These are phyloP conservation scores for Sebastes reedi DNA, from an alignment of 2,797 vertebrate genomes.

Conservation along the genomic window DNA sequence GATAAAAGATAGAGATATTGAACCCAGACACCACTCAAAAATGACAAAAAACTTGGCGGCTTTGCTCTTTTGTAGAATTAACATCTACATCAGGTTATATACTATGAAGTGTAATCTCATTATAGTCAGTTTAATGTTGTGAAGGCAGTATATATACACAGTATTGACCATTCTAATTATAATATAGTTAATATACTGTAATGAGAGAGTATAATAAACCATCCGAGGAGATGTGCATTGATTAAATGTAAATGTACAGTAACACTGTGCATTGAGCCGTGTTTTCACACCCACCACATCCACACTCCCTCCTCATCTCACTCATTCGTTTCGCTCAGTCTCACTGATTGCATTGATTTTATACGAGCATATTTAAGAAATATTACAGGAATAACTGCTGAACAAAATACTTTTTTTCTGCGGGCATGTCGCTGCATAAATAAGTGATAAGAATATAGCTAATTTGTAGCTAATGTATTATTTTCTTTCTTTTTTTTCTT, in stretches of 20 bases:
- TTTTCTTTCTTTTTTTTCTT: background rate
- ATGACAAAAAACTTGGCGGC: background rate
- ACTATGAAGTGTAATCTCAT: constrained; percentile 3
- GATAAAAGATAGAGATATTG: background rate
- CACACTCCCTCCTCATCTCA: background rate
- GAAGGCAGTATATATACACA: background rate
- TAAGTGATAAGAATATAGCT: background rate
- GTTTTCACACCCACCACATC: background rate
- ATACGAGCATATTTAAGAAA: constrained; percentile 21
- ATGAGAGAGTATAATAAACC: constrained; percentile 5
- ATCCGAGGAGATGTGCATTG: background rate
- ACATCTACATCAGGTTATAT: constrained; percentile 1
- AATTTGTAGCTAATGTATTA: background rate
- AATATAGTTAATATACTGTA: constrained; percentile 10
- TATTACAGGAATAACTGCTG: background rate
- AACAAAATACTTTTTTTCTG: background rate
- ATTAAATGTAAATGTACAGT: constrained; percentile 8
- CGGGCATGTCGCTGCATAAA: background rate
- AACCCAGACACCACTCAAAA: background rate
- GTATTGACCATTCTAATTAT: constrained; percentile 13
- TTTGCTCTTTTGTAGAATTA: background rate
- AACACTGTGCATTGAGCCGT: background rate
- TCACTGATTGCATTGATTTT: constrained; percentile 16
- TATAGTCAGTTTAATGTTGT: constrained; percentile 2
- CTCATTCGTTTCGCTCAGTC: background rate